Base-by-base conservation (phyloP, 1,140 invertebrate genomes). In the Ptiloglossa arizonensis region DNA sequence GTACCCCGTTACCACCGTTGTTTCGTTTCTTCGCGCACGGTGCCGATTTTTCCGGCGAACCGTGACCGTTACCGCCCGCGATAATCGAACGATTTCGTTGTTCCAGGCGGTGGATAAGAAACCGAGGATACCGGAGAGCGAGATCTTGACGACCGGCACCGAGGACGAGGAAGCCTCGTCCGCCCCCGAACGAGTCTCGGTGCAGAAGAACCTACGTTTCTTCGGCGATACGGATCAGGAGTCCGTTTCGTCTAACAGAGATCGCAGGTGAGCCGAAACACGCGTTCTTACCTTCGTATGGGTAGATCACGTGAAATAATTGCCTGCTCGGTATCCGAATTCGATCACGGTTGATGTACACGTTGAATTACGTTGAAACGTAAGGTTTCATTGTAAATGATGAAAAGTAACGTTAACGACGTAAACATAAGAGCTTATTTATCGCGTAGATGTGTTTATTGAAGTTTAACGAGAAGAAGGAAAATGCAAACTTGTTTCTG, bases 141-240 rank as follows among this genome's bases (percentile, higher is more conserved):
- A 91, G 83, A 91, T 91, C 77, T 79, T 91, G 72, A 92, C 90
- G 60, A 91, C 94, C 66, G 82, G 92, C 86, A 81, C 93, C 80
- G 85, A 94, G 88, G 91, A 92, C 80, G 91, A 92, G 71, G 91
- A 90, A 79, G 89, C 86, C 62, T 91, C 89, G 62, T 90, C 91
- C 29, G 88, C 89, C 24, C 91, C 91, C 35, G 91, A 92, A 82
- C 84, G 91, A 71, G 86, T 87, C 41, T 91, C 89, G 22, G 90
- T 90, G 44, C 91, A 92, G 82, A 96, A 96, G 86, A 96, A 94
- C 90, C 93, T 97, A 6, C 94, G 96, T 41, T 97, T 96, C 93
- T 97, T 96, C 89, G 96, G 96, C 1, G 96, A 97, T 88, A 96
- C 96, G 1, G 96, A 97, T 87, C 93, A 94, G 63, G 96, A 96